Evolutionary conservation across 2,113 vertebrate species (phyloP).

Genomic region (Brachirus orientalis): DNA sequence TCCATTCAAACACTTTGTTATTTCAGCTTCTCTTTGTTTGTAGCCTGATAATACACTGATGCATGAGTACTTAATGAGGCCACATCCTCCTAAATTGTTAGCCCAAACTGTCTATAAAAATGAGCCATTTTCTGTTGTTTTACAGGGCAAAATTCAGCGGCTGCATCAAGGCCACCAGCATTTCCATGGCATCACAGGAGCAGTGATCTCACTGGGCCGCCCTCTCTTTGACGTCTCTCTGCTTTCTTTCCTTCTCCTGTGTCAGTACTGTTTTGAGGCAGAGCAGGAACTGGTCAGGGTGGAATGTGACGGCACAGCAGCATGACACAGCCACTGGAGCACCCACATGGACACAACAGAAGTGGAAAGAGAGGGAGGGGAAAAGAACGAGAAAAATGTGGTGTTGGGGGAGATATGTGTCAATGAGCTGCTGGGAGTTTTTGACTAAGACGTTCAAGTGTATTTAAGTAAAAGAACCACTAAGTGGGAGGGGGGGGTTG

Average conservation of each 20-base stretch:
- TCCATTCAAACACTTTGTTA: slow-evolving; percentile 72
- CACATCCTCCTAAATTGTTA: slow-evolving; percentile 48
- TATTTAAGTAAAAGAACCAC: slow-evolving; percentile 8
- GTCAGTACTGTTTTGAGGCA: slow-evolving; percentile 27
- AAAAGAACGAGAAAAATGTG: slow-evolving; percentile 25
- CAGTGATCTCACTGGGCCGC: slow-evolving; percentile 62
- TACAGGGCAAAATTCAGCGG: slow-evolving; percentile 10
- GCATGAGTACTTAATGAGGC: slow-evolving; percentile 16
- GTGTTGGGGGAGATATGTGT: not conserved
- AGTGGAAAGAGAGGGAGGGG: slow-evolving; percentile 23
- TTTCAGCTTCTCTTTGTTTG: slow-evolving; percentile 75
- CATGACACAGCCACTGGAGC: slow-evolving; percentile 53
- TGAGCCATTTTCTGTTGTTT: slow-evolving; percentile 8
- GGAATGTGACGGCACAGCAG: slow-evolving; percentile 60
- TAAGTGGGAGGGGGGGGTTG: no score
- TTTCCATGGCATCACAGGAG: slow-evolving; percentile 64
- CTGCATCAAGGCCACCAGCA: slow-evolving; percentile 32
- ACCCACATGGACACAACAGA: slow-evolving; percentile 49
- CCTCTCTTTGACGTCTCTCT: slow-evolving; percentile 52
- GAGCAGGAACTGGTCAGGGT: slow-evolving; percentile 55
- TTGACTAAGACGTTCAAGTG: not conserved
- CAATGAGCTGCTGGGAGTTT: slow-evolving; percentile 24
- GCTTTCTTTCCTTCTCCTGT: slow-evolving; percentile 17
- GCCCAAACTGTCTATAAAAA: slow-evolving; percentile 38
- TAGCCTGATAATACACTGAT: slow-evolving; percentile 29